Evolutionary conservation across 2,888 invertebrate genomes (phyloP).

Genomic region (Polymixis lichenea): DNA sequence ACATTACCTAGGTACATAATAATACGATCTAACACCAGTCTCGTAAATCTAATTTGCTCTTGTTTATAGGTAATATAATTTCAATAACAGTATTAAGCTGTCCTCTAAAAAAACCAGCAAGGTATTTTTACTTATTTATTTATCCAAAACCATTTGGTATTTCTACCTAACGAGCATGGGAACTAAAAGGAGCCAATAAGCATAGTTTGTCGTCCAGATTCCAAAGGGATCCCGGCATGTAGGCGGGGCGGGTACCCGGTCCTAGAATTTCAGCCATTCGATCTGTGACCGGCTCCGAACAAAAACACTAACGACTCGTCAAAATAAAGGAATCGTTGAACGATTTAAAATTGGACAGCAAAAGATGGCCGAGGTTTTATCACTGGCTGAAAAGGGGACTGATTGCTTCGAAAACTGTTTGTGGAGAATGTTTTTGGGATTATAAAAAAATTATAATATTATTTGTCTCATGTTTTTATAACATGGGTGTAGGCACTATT

Average conservation of each 20-base stretch:
- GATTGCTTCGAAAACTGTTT: constrained; percentile 2
- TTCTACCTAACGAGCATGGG: constrained; percentile 60
- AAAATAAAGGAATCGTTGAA: constrained; percentile 57
- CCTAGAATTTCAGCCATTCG: constrained; percentile 70
- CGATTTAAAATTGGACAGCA: constrained; percentile 59
- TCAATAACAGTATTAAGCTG: neutral
- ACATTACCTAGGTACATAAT: too few species aligned
- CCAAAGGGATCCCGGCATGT: constrained; percentile 61
- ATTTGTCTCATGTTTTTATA: too few species aligned
- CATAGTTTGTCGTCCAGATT: constrained; percentile 71
- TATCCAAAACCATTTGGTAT: constrained; percentile 53
- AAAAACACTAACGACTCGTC: constrained; percentile 64
- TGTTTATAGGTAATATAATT: neutral
- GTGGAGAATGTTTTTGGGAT: neutral
- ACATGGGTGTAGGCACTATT: too few species aligned
- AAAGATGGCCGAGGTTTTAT: constrained; percentile 37
- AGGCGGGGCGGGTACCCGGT: constrained; percentile 61
- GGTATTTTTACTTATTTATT: constrained; percentile 33
- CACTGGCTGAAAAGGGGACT: constrained; percentile 25
- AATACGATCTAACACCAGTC: too few species aligned
- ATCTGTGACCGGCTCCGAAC: constrained; percentile 34
- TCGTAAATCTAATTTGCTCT: too few species aligned
- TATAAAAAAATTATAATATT: neutral
- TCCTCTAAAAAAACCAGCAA: constrained; percentile 9
- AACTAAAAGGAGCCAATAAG: constrained; percentile 70